Evolutionary conservation across 1,140 invertebrate genomes (phyloP).

Genomic region (Lepidurus apus): DNA sequence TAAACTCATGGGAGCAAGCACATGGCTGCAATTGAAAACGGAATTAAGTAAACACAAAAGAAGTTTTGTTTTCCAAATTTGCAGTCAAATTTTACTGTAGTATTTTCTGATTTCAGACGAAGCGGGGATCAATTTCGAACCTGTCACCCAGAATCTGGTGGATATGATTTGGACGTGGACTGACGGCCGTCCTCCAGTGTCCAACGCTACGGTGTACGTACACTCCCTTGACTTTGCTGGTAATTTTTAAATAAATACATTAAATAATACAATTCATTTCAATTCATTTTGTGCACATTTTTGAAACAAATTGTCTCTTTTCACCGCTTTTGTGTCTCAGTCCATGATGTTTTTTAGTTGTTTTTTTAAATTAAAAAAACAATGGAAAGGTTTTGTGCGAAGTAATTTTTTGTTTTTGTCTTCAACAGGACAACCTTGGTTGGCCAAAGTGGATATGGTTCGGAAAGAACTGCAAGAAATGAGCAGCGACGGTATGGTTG

Average conservation of each 20-base stretch:
- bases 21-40: conserved; percentile 28
- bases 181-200: conserved; percentile 49
- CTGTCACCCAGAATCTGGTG: conserved; percentile 65
- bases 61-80: background rate
- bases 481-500: conserved; percentile 67
- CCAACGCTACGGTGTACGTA: conserved; percentile 49
- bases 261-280: background rate
- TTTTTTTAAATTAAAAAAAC: background rate
- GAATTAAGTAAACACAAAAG: conserved; percentile 29
- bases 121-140: conserved; percentile 51
- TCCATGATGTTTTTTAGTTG: background rate
- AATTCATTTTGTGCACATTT: background rate
- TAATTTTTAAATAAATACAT: conserved; percentile 37
- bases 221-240: conserved; percentile 54
- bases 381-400: background rate
- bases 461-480: conserved; percentile 58
- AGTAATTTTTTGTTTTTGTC: conserved; percentile 22
- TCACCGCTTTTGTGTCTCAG: conserved; percentile 6
- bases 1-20: conserved; percentile 38
- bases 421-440: conserved; percentile 59
- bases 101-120: conserved; percentile 38
- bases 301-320: background rate
- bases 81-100: background rate
- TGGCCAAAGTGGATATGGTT: conserved; percentile 63
- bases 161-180: conserved; percentile 71